Evolutionary conservation across 1,140 invertebrate species (phyloP).

Genomic region (Trichonephila clavata): DNA sequence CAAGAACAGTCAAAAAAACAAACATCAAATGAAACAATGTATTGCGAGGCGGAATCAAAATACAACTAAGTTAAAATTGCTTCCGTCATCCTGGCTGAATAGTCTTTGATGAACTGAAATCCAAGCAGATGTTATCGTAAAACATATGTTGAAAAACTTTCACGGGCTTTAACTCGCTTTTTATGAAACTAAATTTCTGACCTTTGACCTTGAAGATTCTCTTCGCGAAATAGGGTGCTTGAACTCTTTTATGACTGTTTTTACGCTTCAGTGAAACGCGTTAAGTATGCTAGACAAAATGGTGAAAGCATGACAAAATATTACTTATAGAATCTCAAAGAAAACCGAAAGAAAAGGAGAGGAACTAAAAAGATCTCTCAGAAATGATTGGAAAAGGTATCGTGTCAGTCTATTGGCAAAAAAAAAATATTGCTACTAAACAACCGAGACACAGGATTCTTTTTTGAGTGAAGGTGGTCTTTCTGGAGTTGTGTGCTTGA

Average conservation of each 20-base stretch:
- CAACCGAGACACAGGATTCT: background rate
- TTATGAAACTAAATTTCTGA: background rate
- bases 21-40: too few species aligned
- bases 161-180: background rate
- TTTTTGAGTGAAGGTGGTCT: background rate
- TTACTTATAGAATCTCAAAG: constrained; percentile 1
- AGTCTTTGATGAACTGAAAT: background rate
- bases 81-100: background rate
- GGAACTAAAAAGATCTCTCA: constrained; percentile 15
- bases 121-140: background rate
- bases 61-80: background rate
- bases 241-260: constrained; percentile 1
- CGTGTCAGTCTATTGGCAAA: background rate
- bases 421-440: constrained; percentile 18
- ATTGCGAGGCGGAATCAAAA: too few species aligned
- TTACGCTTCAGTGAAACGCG: background rate
- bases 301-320: constrained; percentile 21
- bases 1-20: background rate
- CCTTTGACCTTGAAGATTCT: background rate
- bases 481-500: background rate
- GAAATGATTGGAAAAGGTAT: background rate
- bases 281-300: constrained; percentile 16
- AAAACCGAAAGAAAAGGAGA: background rate
- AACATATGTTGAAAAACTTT: background rate
- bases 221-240: background rate